A percentile compares a stretch with the other conserved stretches of the same genome.
phyloP scores from a whole-genome alignment of 2,797 vertebrate genomes.

The Lepilemur septentrionalis region DNA sequence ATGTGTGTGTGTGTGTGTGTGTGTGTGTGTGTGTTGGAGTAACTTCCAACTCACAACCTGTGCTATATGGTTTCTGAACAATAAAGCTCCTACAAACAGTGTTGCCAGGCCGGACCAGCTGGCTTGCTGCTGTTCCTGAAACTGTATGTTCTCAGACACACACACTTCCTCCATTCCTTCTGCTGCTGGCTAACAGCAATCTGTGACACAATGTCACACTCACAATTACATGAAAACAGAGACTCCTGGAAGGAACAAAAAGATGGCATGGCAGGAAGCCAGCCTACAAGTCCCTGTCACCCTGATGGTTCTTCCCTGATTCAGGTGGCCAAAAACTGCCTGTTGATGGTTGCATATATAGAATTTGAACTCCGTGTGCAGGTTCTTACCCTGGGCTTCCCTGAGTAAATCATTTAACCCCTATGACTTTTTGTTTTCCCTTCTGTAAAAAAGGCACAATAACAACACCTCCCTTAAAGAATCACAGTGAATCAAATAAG shows the following conservation, averaged over 20 bases:
- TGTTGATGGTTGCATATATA: background rate
- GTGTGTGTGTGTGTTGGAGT: background rate
- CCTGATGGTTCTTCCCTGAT: fast-evolving
- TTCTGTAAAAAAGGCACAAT: background rate
- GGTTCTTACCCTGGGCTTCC: background rate
- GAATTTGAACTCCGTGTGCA: background rate
- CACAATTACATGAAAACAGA: background rate
- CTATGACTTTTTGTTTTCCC: background rate
- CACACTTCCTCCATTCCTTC: slow-evolving; percentile 40
- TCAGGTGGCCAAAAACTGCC: background rate
- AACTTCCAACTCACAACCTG: slow-evolving; percentile 32
- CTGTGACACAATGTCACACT: background rate
- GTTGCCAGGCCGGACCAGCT: background rate
- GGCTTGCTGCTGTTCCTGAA: slow-evolving; percentile 61
- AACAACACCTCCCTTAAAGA: background rate
- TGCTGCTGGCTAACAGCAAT: background rate
- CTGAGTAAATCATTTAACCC: background rate
- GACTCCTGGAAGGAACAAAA: background rate
- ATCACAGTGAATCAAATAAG: background rate
- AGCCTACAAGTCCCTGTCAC: background rate
- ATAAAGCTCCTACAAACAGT: slow-evolving; percentile 16
- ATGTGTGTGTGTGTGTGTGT: background rate
- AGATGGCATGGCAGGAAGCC: background rate
- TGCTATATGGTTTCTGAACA: slow-evolving; percentile 39
- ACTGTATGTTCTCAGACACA: slow-evolving; percentile 69